Conservation (phyloP, 2,888 invertebrate genomes). For the Hirtodrosophila confusa region DNA sequence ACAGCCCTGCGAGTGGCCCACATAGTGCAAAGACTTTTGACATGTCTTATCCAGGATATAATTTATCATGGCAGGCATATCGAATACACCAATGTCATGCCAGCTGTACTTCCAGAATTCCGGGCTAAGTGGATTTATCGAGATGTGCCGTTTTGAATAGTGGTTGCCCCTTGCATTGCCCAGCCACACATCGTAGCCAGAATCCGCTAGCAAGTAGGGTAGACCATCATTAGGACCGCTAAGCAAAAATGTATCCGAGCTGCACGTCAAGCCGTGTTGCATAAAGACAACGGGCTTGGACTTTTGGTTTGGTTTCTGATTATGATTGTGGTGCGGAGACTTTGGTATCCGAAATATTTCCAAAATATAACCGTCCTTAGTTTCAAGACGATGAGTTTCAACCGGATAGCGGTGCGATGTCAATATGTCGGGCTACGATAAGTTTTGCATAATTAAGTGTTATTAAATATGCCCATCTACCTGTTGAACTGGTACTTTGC, state of each 20-base stretch:
- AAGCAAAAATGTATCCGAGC: slow-evolving; percentile 59
- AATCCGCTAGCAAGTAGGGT: slow-evolving; percentile 61
- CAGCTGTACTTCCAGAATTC: slow-evolving; percentile 86
- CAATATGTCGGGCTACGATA: slow-evolving; percentile 53
- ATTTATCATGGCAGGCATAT: slow-evolving; percentile 67
- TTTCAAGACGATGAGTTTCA: slow-evolving; percentile 46
- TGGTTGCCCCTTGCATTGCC: slow-evolving; percentile 69
- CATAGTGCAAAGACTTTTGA: slow-evolving; percentile 53
- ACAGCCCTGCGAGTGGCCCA: slow-evolving; percentile 73
- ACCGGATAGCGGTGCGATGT: slow-evolving; percentile 43
- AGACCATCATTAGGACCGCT: slow-evolving; percentile 56
- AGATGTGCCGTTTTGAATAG: slow-evolving; percentile 64
- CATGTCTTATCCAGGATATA: slow-evolving; percentile 45
- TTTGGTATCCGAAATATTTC: slow-evolving; percentile 61
- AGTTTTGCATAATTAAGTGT: not conserved
- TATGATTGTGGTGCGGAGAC: slow-evolving; percentile 22
- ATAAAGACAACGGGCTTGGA: slow-evolving; percentile 77
- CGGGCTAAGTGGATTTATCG: not conserved
- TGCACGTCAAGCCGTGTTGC: slow-evolving; percentile 83
- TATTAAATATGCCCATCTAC: not conserved
- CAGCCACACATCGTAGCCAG: slow-evolving; percentile 75
- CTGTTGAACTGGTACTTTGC: too few species aligned
- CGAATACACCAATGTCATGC: slow-evolving; percentile 92
- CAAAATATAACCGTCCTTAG: slow-evolving; percentile 55
- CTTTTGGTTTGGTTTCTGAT: slow-evolving; percentile 47